Conservation (phyloP, 2,888 invertebrate species). For the Herminia tarsipennalis region DNA sequence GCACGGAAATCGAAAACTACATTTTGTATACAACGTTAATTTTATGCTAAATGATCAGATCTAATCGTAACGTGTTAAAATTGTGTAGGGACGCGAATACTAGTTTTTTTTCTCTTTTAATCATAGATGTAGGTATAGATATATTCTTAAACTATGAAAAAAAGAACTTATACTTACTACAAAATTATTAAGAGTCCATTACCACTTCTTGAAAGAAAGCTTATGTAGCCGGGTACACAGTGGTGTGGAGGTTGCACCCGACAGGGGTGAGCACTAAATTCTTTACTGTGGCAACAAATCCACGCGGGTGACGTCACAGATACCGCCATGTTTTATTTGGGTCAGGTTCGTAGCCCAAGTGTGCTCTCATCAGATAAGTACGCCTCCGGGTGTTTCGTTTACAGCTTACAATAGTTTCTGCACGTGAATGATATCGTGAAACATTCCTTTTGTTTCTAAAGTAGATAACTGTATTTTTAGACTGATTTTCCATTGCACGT, state of each 20-base stretch:
- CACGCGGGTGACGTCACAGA: slow-evolving; percentile 51
- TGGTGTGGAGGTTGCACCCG: slow-evolving; percentile 45
- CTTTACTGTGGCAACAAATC: slow-evolving; percentile 69
- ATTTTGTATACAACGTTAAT: no score
- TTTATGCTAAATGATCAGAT: no score
- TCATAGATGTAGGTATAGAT: no score
- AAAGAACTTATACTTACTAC: neutral
- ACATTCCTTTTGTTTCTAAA: neutral
- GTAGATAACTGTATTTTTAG: no score
- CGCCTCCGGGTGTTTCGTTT: slow-evolving; percentile 23
- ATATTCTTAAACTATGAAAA: no score
- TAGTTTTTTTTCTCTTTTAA: no score
- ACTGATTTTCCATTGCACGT: no score
- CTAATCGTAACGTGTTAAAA: no score
- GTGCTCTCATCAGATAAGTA: slow-evolving; percentile 51
- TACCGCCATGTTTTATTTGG: slow-evolving; percentile 67
- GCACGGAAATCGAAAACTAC: no score
- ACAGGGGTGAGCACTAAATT: slow-evolving; percentile 68
- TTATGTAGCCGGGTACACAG: slow-evolving; percentile 3
- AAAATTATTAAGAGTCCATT: neutral
- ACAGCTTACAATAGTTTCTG: slow-evolving; percentile 18
- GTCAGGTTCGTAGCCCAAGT: slow-evolving; percentile 57
- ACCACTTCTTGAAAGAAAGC: slow-evolving; percentile 2
- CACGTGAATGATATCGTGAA: neutral
- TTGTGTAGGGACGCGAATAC: no score